These are phyloP conservation scores for Equus przewalskii DNA, from an alignment of 2,113 vertebrate species.

Conservation along the genomic window DNA sequence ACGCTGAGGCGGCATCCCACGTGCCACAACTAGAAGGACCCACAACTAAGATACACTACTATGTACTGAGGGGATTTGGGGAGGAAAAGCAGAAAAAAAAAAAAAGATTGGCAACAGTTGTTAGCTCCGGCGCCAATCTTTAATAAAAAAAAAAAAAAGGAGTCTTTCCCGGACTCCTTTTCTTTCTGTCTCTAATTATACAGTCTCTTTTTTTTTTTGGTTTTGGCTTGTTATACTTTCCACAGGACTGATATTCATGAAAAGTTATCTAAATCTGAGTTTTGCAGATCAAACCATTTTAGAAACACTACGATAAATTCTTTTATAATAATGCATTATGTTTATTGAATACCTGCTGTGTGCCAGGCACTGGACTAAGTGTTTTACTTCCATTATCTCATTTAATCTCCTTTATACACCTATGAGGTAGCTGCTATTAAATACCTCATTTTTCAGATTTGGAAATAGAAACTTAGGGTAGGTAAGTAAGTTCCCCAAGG, in stretches of 20 bases:
- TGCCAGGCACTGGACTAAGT: background rate
- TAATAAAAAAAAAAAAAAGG: background rate
- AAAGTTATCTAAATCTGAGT: background rate
- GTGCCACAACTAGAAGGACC: too few species aligned
- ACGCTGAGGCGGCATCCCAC: too few species aligned
- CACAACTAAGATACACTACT: too few species aligned
- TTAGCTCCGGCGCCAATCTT: too few species aligned
- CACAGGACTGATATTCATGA: background rate
- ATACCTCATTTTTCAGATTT: background rate
- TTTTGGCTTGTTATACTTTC: background rate
- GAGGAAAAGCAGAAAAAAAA: too few species aligned
- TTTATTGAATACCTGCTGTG: background rate
- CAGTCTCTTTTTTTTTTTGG: background rate
- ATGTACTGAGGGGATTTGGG: too few species aligned
- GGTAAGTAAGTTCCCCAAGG: background rate
- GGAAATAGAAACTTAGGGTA: background rate
- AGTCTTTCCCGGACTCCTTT: background rate
- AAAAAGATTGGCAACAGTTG: too few species aligned
- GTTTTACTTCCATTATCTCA: background rate
- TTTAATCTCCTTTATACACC: background rate
- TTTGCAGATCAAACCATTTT: constrained; percentile 34
- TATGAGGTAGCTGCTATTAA: background rate
- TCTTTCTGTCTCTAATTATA: too few species aligned
- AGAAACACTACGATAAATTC: background rate
- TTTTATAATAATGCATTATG: background rate